Percentiles rank a stretch among this genome's conserved stretches.
These are phyloP conservation scores for Clarias macrocephalus DNA, from an alignment of 2,113 vertebrate species.

Conservation along the genomic window DNA sequence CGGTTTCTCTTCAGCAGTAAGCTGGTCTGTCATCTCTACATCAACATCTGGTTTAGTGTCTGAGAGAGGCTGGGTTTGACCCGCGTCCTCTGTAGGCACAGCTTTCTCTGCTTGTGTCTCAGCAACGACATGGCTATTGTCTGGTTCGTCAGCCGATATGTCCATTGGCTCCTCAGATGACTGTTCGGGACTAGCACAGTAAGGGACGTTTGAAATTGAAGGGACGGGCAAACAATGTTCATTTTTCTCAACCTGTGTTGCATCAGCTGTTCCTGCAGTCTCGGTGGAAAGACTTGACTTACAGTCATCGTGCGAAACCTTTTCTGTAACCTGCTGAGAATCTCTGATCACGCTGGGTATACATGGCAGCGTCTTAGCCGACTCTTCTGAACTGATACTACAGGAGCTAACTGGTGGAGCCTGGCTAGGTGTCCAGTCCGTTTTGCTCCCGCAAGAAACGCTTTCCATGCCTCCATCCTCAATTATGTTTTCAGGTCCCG, in stretches of 20 bases:
- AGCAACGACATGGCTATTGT: conserved; percentile 35
- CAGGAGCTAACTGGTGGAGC: conserved; percentile 54
- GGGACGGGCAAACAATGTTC: conserved; percentile 36
- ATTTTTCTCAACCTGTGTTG: conserved; percentile 61
- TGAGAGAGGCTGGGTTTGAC: conserved; percentile 17
- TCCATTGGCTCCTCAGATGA: conserved; percentile 56
- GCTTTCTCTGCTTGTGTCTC: conserved; percentile 63
- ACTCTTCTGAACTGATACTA: conserved; percentile 56
- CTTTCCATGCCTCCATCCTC: conserved; percentile 54
- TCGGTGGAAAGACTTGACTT: conserved; percentile 63
- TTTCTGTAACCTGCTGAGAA: conserved; percentile 57
- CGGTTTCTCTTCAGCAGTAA: conserved; percentile 76
- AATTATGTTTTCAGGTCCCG: conserved; percentile 40
- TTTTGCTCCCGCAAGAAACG: conserved; percentile 25
- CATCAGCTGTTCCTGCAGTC: conserved; percentile 54
- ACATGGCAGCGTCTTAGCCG: conserved; percentile 31
- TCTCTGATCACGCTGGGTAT: conserved; percentile 33
- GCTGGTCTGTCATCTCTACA: conserved; percentile 69
- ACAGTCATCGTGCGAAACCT: conserved; percentile 29
- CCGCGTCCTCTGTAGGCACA: conserved; percentile 55
- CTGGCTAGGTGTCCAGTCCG: conserved; percentile 56
- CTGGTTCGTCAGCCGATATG: conserved; percentile 35
- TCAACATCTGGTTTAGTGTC: conserved; percentile 58
- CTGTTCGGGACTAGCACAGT: conserved; percentile 52
- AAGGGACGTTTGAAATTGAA: background rate